Conservation (phyloP, 2,888 invertebrate genomes). For the Hydropsyche betteni region DNA sequence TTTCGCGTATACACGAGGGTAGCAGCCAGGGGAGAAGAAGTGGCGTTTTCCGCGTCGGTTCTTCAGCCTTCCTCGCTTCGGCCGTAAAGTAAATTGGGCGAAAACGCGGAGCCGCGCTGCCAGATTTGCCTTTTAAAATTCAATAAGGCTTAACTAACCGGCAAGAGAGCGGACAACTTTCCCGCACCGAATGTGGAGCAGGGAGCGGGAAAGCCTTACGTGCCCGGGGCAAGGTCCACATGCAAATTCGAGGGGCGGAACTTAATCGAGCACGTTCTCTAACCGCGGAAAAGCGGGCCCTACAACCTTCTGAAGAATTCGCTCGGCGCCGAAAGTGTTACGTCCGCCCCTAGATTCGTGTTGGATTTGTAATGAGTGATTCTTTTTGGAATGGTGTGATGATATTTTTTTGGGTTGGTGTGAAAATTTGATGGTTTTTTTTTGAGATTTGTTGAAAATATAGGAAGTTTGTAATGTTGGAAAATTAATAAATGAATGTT, state of each 20-base stretch:
- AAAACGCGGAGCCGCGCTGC: constrained; percentile 11
- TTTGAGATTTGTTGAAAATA: too few species aligned
- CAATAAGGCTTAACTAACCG: constrained; percentile 42
- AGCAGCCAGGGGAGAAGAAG: constrained; percentile 7
- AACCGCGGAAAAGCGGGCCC: too few species aligned
- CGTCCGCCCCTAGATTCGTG: too few species aligned
- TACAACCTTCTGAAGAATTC: too few species aligned
- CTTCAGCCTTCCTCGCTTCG: not conserved
- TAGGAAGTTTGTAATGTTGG: too few species aligned
- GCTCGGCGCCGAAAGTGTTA: too few species aligned
- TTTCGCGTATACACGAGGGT: not conserved
- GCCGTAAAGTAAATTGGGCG: constrained; percentile 27
- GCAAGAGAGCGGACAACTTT: constrained; percentile 26
- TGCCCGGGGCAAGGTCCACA: constrained; percentile 38
- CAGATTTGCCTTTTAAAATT: constrained; percentile 39
- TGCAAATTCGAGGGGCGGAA: constrained; percentile 37
- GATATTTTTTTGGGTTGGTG: too few species aligned
- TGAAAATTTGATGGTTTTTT: too few species aligned
- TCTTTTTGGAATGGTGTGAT: too few species aligned
- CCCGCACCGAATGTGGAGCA: too few species aligned
- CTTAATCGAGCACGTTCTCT: constrained; percentile 38
- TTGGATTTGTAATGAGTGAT: too few species aligned
- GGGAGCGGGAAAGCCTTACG: constrained; percentile 16
- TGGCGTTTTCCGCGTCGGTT: constrained; percentile 23
- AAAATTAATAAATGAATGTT: too few species aligned